Conservation (phyloP, 2,888 invertebrate species). For the Platycheirus albimanus region DNA sequence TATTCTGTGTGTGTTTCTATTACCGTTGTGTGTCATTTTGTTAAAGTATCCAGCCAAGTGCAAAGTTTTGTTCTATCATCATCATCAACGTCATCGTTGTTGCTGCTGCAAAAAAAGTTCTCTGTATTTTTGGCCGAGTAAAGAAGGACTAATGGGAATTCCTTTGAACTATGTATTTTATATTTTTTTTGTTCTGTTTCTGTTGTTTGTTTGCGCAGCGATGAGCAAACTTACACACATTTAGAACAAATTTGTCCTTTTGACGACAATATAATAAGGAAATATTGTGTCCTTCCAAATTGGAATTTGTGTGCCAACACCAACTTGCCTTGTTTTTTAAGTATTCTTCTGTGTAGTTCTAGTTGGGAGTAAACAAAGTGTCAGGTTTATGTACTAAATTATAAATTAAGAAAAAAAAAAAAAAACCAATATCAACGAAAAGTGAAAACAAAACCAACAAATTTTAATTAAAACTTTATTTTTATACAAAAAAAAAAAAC, state of each 20-base stretch:
- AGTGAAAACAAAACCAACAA: constrained; percentile 29
- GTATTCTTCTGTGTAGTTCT: constrained; percentile 7
- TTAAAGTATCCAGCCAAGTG: constrained; percentile 63
- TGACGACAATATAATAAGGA: constrained; percentile 63
- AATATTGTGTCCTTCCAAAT: constrained; percentile 56
- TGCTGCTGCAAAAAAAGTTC: constrained; percentile 26
- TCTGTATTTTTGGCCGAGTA: constrained; percentile 46
- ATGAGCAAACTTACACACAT: constrained; percentile 25
- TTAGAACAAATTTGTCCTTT: constrained; percentile 62
- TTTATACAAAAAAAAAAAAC: constrained; percentile 42
- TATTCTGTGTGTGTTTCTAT: constrained; percentile 23
- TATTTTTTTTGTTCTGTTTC: too few species aligned
- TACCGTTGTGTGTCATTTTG: constrained; percentile 61
- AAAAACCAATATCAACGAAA: too few species aligned
- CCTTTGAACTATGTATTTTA: constrained; percentile 52
- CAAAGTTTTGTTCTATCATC: constrained; percentile 67
- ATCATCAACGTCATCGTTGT: constrained; percentile 39
- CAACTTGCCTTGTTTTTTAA: constrained; percentile 13
- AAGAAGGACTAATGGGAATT: constrained; percentile 70
- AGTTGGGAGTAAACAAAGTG: constrained; percentile 16
- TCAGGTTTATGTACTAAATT: constrained; percentile 42
- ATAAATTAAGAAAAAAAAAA: constrained; percentile 12
- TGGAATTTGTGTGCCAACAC: constrained; percentile 59
- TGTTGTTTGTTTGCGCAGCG: constrained; percentile 7
- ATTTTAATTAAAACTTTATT: constrained; percentile 46